Base-by-base conservation (phyloP, 2,797 vertebrate species). In the Myripristis jacobus region DNA sequence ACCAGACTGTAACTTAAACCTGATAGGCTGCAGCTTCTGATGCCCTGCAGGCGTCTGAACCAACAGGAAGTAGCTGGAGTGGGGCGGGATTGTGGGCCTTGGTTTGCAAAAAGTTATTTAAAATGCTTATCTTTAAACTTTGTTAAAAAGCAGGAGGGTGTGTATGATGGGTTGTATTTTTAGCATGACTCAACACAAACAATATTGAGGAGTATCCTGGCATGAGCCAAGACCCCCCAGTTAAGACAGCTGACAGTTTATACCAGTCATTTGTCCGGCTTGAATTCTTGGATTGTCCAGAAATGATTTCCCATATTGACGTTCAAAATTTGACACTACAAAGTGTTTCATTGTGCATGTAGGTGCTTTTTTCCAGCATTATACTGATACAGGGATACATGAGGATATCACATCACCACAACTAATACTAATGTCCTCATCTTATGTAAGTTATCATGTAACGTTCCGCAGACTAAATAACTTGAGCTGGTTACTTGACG, bases 111-210 rank as follows among this genome's bases (percentile, higher is more conserved):
- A 11, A 43, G 67, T 77, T 65, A 41, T 71, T 79, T 59, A 63
- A 62, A 73, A 63, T 25, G 31, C n/a, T 34, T 22, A 56, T 60
- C 41, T 78, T 69, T 43, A 38, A 18, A 80, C 54, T 61, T 66
- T 59, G n/a, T 63, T 71, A 16, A 27, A 79, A 52, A 69, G 27
- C 8, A 66, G 52, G 64, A 47, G 27, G 47, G 25, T 3, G 3
- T 70, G 31, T 79, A 73, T 66, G 70, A 80, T 63, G 47, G 34
- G n/a, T 52, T 75, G 31, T 48, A 53, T 65, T 85, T 73, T 68
- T 18, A 55, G 62, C 56, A 53, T 62, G 64, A 79, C 50, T 80
- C 38, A 55, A 64, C n/a, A 79, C 73, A 69, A 53, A 73, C 50
- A 68, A 47, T 67, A 54, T 64, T 47, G 71, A 52, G n/a, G 68